phyloP scores from a whole-genome alignment of 1,140 invertebrate species.

The Trachelipus rathkii region DNA sequence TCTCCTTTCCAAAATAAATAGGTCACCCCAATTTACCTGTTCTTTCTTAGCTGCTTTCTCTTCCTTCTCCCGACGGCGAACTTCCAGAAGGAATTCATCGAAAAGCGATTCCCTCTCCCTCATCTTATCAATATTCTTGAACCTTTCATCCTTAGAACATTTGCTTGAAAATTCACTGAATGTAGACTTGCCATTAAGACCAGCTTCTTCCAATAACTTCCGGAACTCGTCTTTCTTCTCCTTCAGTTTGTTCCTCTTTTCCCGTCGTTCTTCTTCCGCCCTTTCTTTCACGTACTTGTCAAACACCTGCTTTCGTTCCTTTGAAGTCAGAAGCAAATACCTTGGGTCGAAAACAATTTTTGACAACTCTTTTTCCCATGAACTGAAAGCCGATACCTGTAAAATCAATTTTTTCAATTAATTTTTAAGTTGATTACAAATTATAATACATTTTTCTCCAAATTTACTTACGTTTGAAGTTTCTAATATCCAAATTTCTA shows the following conservation, averaged over 20 bases:
- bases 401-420: constrained; percentile 30
- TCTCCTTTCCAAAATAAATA: background rate
- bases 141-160: constrained; percentile 90
- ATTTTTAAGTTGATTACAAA: too few relatives aligned
- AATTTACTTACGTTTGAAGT: too few relatives aligned
- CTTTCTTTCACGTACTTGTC: constrained; percentile 91
- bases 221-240: constrained; percentile 89
- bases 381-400: constrained; percentile 93
- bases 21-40: constrained; percentile 65
- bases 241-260: constrained; percentile 90
- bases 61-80: constrained; percentile 93
- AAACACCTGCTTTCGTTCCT: constrained; percentile 80
- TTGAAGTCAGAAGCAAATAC: constrained; percentile 89
- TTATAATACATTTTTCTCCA: too few relatives aligned
- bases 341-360: constrained; percentile 98
- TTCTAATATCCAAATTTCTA: too few relatives aligned
- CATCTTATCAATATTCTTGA: constrained; percentile 95
- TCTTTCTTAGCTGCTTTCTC: constrained; percentile 85
- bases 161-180: constrained; percentile 64
- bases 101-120: constrained; percentile 91
- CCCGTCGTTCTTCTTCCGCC: constrained; percentile 92
- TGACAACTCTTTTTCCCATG: constrained; percentile 99
- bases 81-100: constrained; percentile 90
- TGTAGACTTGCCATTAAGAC: constrained; percentile 76
- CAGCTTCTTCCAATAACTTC: constrained; percentile 81